Conservation (phyloP, 2,113 vertebrate species). For the Myanophis thanlyinensis region DNA sequence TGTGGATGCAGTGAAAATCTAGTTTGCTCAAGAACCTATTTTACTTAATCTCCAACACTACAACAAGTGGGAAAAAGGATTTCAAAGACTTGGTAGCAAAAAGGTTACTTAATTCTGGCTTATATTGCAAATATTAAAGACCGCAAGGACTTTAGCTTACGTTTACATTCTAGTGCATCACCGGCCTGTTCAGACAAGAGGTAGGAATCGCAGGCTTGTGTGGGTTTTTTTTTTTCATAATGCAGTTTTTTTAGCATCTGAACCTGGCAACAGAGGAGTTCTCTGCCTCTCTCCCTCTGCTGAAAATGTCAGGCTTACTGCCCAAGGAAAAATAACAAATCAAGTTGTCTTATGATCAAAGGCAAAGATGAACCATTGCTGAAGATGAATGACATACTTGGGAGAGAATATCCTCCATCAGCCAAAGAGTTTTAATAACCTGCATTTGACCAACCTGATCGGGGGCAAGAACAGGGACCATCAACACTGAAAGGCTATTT, state of each 20-base stretch:
- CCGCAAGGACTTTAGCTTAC: background rate
- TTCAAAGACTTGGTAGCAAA: background rate
- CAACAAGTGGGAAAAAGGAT: background rate
- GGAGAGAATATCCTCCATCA: background rate
- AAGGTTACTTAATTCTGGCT: background rate
- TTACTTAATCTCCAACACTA: background rate
- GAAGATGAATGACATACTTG: background rate
- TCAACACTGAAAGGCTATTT: background rate
- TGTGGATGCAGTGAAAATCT: background rate
- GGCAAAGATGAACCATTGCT: background rate
- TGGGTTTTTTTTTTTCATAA: background rate
- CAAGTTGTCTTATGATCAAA: background rate
- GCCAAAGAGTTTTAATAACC: background rate
- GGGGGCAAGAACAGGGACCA: background rate
- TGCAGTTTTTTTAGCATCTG: background rate
- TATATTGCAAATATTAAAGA: background rate
- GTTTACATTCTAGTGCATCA: background rate
- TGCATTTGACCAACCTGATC: background rate
- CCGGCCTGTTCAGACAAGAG: background rate
- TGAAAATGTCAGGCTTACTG: too few species aligned
- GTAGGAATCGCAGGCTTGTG: background rate
- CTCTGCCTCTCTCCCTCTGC: background rate
- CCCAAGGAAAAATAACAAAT: background rate
- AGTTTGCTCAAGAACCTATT: background rate
- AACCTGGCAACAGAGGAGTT: background rate